Evolutionary conservation across 2,797 vertebrate genomes (phyloP), one percentile per base, ranked within the genome.

Genomic region (Phyllotis vaccarum): DNA sequence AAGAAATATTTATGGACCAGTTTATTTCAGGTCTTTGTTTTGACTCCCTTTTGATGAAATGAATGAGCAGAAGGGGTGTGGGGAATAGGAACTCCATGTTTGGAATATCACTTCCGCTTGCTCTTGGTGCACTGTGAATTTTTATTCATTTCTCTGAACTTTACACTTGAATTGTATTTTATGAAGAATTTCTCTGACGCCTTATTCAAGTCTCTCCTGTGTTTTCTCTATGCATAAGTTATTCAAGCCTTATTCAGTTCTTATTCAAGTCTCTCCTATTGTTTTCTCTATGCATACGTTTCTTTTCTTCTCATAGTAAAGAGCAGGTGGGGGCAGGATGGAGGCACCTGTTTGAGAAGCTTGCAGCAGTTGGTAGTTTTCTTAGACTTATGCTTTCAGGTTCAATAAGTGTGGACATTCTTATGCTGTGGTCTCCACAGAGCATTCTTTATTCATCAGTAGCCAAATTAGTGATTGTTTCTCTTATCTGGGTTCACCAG

Each of bases 381-480:
- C 90, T 90, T 91, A 91, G 60, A n/a, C 68, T 95, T 83, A 70
- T 83, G 29, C 22, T 70, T 90, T 94, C 54, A 58, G 58, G 56
- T 86, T 93, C 85, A 94, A 62, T 91, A 92, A 93, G 76, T 31
- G 34, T 19, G 87, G 74, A 43, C 60, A 82, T 95, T 94, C 4
- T 46, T 86, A 0, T 94, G 58, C 68, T 90, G 6, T 60, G 60
- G 56, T 75, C 31, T 76, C 70, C 49, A 89, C 64, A 46, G 85
- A 43, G 46, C 93, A 88, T 86, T 91, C 93, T 88, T 86, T 91
- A 96, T 97, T 97, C 64, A 85, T 85, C 6, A 2, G 56, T 90
- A 94, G 90, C 74, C 94, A 96, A 96, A 96, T 96, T 95, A 96
- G 90, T 95, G 94, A 96, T 96, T 95, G 76, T 95, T 96, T 96